phyloP scores from a whole-genome alignment of 1,140 invertebrate species.

The Rhagoletis zephyria region DNA sequence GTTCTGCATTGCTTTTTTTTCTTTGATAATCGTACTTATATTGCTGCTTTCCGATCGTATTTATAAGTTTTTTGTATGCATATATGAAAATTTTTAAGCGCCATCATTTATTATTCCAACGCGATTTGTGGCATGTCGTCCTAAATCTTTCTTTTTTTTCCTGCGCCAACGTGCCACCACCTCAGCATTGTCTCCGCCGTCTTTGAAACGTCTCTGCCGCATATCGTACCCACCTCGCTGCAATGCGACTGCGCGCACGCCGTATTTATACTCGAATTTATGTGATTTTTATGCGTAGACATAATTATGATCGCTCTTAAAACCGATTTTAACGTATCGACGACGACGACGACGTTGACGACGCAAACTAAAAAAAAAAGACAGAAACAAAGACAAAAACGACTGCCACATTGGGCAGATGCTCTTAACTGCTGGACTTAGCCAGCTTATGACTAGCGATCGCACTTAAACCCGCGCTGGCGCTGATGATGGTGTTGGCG shows the following conservation, averaged over 20 bases:
- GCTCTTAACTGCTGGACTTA: not conserved
- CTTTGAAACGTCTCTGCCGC: not conserved
- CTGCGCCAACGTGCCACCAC: not conserved
- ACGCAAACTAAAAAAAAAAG: not conserved
- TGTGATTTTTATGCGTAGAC: slow-evolving; percentile 73
- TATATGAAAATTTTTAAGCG: slow-evolving; percentile 63
- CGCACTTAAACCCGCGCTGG: not conserved
- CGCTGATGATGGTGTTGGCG: slow-evolving; percentile 13
- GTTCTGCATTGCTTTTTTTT: not conserved
- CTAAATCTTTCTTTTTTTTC: slow-evolving; percentile 24
- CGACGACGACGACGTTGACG: not conserved
- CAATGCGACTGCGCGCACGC: not conserved
- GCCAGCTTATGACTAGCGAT: not conserved
- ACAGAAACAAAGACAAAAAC: not conserved
- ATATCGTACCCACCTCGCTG: not conserved
- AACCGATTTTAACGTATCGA: slow-evolving; percentile 53
- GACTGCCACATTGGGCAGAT: not conserved
- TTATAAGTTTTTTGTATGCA: slow-evolving; percentile 9
- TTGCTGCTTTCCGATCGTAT: not conserved
- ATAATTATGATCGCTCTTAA: slow-evolving; percentile 68
- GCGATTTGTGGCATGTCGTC: slow-evolving; percentile 32
- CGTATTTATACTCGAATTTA: slow-evolving; percentile 61
- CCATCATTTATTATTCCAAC: slow-evolving; percentile 70
- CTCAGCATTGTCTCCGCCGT: not conserved
- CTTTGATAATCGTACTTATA: too few relatives aligned